Evolutionary conservation across 2,888 invertebrate genomes (phyloP).

Genomic region (Malthinus flaveolus): DNA sequence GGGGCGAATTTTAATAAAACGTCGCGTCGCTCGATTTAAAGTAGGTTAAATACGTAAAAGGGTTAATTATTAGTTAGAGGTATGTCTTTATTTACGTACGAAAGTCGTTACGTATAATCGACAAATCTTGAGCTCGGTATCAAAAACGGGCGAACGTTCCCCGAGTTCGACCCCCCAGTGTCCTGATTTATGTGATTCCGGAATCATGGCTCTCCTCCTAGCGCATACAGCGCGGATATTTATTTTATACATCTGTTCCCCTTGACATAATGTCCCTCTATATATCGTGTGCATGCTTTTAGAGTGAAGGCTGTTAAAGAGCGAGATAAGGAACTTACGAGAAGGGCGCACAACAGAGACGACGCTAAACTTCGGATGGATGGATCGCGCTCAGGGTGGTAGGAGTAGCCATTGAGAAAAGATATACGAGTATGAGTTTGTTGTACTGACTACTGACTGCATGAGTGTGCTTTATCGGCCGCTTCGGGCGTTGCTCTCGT

Average conservation of each 20-base stretch:
- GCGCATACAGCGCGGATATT: conserved; percentile 59
- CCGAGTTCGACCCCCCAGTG: conserved; percentile 45
- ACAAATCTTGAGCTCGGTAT: conserved; percentile 25
- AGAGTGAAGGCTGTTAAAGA: conserved; percentile 62
- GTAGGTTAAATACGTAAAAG: too few species aligned
- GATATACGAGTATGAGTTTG: conserved; percentile 60
- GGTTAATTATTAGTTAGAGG: too few species aligned
- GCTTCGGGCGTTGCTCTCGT: conserved; percentile 40
- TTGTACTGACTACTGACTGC: conserved; percentile 52
- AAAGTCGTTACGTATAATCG: conserved; percentile 11
- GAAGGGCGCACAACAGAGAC: conserved; percentile 34
- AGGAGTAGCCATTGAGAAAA: conserved; percentile 54
- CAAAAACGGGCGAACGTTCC: conserved; percentile 31
- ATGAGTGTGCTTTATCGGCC: conserved; percentile 48
- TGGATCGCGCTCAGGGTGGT: conserved; percentile 46
- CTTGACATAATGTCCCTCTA: conserved; percentile 69
- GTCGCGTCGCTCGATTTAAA: not conserved
- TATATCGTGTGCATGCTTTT: conserved; percentile 66
- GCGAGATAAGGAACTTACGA: conserved; percentile 35
- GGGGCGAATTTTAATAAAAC: not conserved
- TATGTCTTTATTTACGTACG: not conserved
- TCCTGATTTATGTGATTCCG: conserved; percentile 66
- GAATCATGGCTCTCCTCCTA: conserved; percentile 60
- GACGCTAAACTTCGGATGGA: conserved; percentile 44
- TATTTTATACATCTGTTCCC: conserved; percentile 64